These are phyloP conservation scores for Pseudomyrmex sp. DNA, from an alignment of 1,140 invertebrate genomes.

Conservation along the genomic window DNA sequence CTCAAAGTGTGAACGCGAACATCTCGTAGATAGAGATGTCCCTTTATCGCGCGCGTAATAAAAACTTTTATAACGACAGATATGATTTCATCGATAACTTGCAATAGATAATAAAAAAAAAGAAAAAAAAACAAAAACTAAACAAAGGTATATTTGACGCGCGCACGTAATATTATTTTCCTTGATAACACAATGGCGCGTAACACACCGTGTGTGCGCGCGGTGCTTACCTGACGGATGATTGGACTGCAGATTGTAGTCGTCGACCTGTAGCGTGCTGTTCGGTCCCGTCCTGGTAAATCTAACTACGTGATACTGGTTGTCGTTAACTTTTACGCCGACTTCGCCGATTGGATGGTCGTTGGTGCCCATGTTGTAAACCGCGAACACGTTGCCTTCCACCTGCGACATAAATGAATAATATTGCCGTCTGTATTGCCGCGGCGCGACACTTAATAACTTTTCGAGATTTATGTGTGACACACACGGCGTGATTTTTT, in stretches of 20 bases:
- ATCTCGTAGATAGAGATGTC: neutral
- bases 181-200: neutral
- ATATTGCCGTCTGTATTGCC: neutral
- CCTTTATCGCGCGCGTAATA: neutral
- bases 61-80: neutral
- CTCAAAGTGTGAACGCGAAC: neutral
- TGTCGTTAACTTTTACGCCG: slow-evolving; percentile 95
- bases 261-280: slow-evolving; percentile 96
- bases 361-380: slow-evolving; percentile 97
- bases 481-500: too few species aligned
- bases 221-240: slow-evolving; percentile 90
- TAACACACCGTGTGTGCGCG: too few species aligned
- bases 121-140: too few species aligned
- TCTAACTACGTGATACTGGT: slow-evolving; percentile 96
- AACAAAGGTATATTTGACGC: too few species aligned
- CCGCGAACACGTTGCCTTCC: slow-evolving; percentile 96
- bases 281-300: slow-evolving; percentile 95
- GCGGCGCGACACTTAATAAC: neutral
- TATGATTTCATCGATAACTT: slow-evolving; percentile 12
- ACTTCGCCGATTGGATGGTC: slow-evolving; percentile 97
- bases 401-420: slow-evolving; percentile 86
- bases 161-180: neutral
- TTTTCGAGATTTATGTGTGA: neutral
- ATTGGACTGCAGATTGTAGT: slow-evolving; percentile 93
- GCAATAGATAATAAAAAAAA: neutral